phyloP scores from a whole-genome alignment of 2,113 vertebrate genomes.

The Grantiella picta region DNA sequence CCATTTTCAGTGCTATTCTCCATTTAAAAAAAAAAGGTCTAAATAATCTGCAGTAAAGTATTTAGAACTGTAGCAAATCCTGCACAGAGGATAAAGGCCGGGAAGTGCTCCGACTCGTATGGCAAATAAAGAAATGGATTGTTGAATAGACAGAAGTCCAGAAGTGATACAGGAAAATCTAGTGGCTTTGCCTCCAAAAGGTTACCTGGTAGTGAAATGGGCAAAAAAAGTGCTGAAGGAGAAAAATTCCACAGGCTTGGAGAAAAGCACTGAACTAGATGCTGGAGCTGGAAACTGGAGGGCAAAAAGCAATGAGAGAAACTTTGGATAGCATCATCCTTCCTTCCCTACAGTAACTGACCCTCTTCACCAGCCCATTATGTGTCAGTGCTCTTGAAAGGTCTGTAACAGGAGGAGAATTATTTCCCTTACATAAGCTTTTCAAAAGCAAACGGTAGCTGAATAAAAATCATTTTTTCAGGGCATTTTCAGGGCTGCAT shows the following conservation, averaged over 20 bases:
- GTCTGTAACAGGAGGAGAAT: background rate
- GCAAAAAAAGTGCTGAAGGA: background rate
- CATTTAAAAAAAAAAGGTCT: background rate
- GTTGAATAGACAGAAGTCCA: background rate
- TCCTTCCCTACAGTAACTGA: background rate
- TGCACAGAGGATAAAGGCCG: background rate
- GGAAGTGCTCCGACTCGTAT: background rate
- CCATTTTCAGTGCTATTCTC: background rate
- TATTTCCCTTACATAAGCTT: background rate
- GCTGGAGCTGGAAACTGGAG: background rate
- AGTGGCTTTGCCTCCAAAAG: fast-evolving
- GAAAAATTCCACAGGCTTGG: background rate
- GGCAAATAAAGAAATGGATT: background rate
- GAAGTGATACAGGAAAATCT: background rate
- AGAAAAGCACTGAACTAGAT: background rate
- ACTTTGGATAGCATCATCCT: background rate
- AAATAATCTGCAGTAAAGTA: background rate
- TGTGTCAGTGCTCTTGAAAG: background rate
- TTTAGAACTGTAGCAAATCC: background rate
- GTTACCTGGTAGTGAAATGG: background rate
- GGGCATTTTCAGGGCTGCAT: background rate
- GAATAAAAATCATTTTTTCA: background rate
- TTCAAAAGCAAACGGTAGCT: background rate
- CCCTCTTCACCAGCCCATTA: background rate
- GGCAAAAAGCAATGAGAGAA: background rate